Percentiles rank a stretch among this genome's conserved stretches.
These are phyloP conservation scores for Sylvicola cinctus DNA, from an alignment of 2,888 invertebrate genomes.

Conservation along the genomic window DNA sequence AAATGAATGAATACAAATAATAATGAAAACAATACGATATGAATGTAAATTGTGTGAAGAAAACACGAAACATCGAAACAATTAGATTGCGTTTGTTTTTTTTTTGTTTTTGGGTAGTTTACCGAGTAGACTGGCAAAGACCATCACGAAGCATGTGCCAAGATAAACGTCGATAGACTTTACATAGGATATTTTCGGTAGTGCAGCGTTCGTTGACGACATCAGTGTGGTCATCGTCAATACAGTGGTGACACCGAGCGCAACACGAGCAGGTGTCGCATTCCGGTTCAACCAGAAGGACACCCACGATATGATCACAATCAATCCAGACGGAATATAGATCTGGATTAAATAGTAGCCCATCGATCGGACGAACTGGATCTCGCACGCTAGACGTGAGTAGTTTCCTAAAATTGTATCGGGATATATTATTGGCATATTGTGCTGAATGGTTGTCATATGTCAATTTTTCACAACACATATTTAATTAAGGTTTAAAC, in stretches of 20 bases:
- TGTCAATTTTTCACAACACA: too few relatives aligned
- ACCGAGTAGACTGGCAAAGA: slow-evolving; percentile 92
- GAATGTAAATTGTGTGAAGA: neutral
- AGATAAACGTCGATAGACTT: slow-evolving; percentile 95
- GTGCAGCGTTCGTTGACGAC: slow-evolving; percentile 88
- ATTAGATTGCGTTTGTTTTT: neutral
- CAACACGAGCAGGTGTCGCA: slow-evolving; percentile 84
- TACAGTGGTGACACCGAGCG: slow-evolving; percentile 86
- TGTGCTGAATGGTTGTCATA: too few relatives aligned
- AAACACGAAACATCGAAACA: neutral
- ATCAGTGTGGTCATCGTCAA: slow-evolving; percentile 95
- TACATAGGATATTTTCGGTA: slow-evolving; percentile 96
- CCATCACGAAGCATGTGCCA: slow-evolving; percentile 98
- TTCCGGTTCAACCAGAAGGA: slow-evolving; percentile 92
- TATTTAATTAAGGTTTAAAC: too few relatives aligned
- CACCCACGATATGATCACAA: slow-evolving; percentile 95
- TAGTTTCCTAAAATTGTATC: slow-evolving; percentile 59
- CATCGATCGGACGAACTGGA: slow-evolving; percentile 93
- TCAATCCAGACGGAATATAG: slow-evolving; percentile 92
- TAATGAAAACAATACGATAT: neutral
- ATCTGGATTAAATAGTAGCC: slow-evolving; percentile 98
- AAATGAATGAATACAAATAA: neutral
- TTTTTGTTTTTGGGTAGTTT: slow-evolving; percentile 22
- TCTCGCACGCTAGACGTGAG: slow-evolving; percentile 87
- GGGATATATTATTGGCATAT: neutral